Evolutionary conservation across 2,888 invertebrate species (phyloP).

Genomic region (Eledone cirrhosa): DNA sequence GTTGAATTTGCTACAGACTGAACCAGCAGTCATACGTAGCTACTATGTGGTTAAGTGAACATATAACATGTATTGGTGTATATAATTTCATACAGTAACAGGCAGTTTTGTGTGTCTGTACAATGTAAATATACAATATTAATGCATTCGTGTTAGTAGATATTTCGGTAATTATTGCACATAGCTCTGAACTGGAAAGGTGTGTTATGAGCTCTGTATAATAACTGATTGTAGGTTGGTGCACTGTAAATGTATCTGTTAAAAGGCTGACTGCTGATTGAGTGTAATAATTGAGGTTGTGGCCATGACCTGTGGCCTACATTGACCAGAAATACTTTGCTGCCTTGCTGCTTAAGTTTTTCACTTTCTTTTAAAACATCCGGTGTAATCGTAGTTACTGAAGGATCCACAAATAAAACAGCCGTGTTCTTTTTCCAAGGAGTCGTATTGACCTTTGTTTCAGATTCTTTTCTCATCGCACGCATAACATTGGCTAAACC

Average conservation of each 20-base stretch:
- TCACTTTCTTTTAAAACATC: background rate
- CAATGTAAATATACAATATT: too few species aligned
- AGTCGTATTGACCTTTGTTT: background rate
- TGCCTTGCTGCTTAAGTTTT: background rate
- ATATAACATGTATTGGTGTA: too few species aligned
- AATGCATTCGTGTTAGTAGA: background rate
- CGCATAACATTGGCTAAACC: background rate
- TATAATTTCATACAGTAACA: too few species aligned
- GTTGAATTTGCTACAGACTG: background rate
- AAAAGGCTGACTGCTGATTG: background rate
- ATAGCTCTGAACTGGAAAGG: background rate
- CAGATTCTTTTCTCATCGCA: background rate
- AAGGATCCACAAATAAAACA: conserved; percentile 13
- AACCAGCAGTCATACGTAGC: background rate
- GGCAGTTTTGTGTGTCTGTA: too few species aligned
- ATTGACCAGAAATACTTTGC: background rate
- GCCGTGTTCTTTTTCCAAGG: background rate
- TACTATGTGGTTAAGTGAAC: too few species aligned
- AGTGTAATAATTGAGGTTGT: background rate
- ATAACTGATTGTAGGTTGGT: background rate
- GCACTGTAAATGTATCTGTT: background rate
- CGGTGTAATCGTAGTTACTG: conserved; percentile 12
- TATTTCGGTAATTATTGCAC: background rate
- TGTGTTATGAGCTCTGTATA: background rate
- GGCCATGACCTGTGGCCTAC: background rate